phyloP scores from a whole-genome alignment of 2,888 invertebrate species.

The Tipula lateralis region DNA sequence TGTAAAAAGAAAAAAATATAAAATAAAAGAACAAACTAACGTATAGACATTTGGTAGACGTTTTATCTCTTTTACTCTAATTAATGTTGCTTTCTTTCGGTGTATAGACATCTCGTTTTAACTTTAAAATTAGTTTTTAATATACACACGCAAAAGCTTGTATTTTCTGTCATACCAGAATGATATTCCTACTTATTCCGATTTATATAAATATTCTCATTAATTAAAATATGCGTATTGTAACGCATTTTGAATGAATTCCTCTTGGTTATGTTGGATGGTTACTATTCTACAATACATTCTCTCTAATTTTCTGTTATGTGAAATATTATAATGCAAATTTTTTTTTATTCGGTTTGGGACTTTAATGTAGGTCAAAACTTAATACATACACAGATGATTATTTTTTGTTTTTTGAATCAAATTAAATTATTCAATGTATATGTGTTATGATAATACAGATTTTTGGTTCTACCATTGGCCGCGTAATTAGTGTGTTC shows the following conservation, averaged over 20 bases:
- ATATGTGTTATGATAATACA: neutral
- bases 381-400: neutral
- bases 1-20: neutral
- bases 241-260: conserved; percentile 1
- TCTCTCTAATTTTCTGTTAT: neutral
- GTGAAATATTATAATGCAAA: conserved; percentile 24
- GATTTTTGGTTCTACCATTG: neutral
- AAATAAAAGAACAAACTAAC: neutral
- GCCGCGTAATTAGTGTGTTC: neutral
- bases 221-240: neutral
- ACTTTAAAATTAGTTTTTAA: neutral
- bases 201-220: neutral
- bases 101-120: neutral
- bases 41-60: neutral
- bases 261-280: neutral
- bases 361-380: neutral
- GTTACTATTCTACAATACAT: neutral
- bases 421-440: neutral
- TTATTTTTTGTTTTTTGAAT: neutral
- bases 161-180: neutral
- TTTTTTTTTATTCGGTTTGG: neutral
- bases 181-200: neutral
- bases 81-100: neutral
- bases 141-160: neutral
- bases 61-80: conserved; percentile 26